Evolutionary conservation across 2,888 invertebrate species (phyloP), one percentile per base, ranked within the genome.

Genomic region (Caenorhabditis afra): DNA sequence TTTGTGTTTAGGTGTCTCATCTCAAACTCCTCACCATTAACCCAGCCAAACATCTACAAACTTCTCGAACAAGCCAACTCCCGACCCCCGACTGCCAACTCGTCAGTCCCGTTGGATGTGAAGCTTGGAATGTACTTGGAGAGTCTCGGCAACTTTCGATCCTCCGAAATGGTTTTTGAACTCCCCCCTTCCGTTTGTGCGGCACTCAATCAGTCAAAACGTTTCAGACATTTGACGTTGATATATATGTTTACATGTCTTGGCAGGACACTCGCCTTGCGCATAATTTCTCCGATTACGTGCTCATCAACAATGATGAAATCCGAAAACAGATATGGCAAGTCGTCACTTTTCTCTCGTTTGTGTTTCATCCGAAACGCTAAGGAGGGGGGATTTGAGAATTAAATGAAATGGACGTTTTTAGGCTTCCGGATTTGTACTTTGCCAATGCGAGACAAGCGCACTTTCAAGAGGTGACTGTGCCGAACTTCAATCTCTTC

Each of bases 401-500:
- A 44, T 1, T 18, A 35, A 58, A 41, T 14, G 29, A 7, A 39
- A 55, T 37, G 29, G 11, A n/a, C 10, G n/a, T 58, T 62, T 85
- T 55, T 37, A 86, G 86, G 88, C 71, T 88, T 11, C 88, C 88
- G n/a, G 88, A 88, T 70, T 74, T 88, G 41, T 88, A 88, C 73
- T 86, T 88, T 70, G 85, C 87, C 20, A 87, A 87, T 71, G 87
- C 87, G 4, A 67, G 86, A 37, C 80, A 84, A 41, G 81, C 85
- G 14, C 62, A 70, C 37, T 82, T 84, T 58, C 85, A 85, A 73
- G 80, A 84, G 22, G 87, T 88, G 8, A 87, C 87, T 0, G 85
- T 87, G 16, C 88, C 89, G 12, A 89, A 89, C 73, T 89, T 89
- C 77, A 87, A 82, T 45, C 61, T 89, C 59, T 89, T 89, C 76